Evolutionary conservation across 2,888 invertebrate genomes (phyloP).

Genomic region (Nycteola revayana): DNA sequence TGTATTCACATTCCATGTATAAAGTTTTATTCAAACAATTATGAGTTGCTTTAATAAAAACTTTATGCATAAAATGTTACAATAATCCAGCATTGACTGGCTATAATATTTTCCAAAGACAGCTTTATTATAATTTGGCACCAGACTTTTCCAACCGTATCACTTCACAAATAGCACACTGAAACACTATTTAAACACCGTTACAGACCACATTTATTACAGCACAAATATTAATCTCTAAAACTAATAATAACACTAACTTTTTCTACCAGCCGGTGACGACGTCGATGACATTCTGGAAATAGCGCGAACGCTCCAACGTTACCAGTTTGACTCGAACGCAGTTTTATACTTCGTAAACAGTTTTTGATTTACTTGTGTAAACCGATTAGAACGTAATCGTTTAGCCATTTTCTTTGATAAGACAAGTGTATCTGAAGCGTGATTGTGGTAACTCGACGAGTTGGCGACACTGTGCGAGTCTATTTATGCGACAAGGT

Average conservation of each 20-base stretch:
- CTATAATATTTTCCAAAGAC: too few relatives aligned
- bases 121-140: too few relatives aligned
- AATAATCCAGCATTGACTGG: too few relatives aligned
- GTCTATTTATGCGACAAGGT: slow-evolving; percentile 71
- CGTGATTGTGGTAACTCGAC: slow-evolving; percentile 45
- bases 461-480: slow-evolving; percentile 64
- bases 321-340: slow-evolving; percentile 56
- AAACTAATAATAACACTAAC: slow-evolving; percentile 66
- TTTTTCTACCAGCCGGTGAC: slow-evolving; percentile 62
- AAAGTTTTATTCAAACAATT: too few relatives aligned
- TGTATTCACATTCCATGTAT: too few relatives aligned
- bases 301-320: slow-evolving; percentile 49
- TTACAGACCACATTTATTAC: slow-evolving; percentile 22
- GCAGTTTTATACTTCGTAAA: slow-evolving; percentile 58
- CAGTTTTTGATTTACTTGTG: slow-evolving; percentile 56
- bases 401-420: slow-evolving; percentile 76
- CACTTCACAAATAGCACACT: slow-evolving; percentile 18
- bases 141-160: not conserved
- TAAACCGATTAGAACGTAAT: slow-evolving; percentile 64
- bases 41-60: too few relatives aligned
- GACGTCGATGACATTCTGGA: slow-evolving; percentile 70
- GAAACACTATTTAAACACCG: slow-evolving; percentile 9
- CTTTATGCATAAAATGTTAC: too few relatives aligned
- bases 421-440: slow-evolving; percentile 58
- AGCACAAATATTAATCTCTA: slow-evolving; percentile 24